Base-by-base conservation (phyloP, 23 tunicate species). In the Corella eumyota region DNA sequence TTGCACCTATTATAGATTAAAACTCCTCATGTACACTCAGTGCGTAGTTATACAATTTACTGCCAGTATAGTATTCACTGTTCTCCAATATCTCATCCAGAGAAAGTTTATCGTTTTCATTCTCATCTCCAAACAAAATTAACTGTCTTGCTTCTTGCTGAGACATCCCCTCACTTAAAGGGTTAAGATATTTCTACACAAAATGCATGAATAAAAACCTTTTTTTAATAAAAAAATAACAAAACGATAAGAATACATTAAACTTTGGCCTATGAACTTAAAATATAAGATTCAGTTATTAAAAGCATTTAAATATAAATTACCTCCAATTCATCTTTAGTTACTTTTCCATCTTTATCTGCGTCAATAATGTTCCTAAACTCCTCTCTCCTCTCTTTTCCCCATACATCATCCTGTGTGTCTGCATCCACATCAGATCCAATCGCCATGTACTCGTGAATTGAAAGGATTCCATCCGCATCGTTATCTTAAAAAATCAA, bases 61-160 rank as follows among this genome's bases (percentile, higher is more conserved):
- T 84, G n/a, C 94, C 94, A 2, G 83, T 84, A 59, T 75, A 84
- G 48, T 48, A 84, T 37, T 84, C 94, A 75, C 94, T 84, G 74
- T 84, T 84, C 48, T 69, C 74, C 20, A 84, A 73, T 5, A 84
- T 30, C 57, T 84, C 94, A 0, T 57, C 61, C 2, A 84, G 68
- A 4, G 94, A 76, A 13, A 84, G 60, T 34, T 46, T 59, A 0
- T 63, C 83, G 34, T 84, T 69, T 7, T 45, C 63, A 36, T 84
- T 55, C 1, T 60, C 69, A 48, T 84, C 94, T 9, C 94, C 94
- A 34, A 84, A 84, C 6, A 66, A 54, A 45, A 84, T 70, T 45
- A 84, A 47, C 50, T 84, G 94, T 0, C 78, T 47, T 19, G 94
- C 94, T 59, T 84, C 94, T 58, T 84, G 94, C 33, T 70, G 71